A percentile compares a stretch with the other conserved stretches of the same genome.
phyloP scores from a whole-genome alignment of 2,113 vertebrate genomes.

The Cyphomyrus discorhynchus region DNA sequence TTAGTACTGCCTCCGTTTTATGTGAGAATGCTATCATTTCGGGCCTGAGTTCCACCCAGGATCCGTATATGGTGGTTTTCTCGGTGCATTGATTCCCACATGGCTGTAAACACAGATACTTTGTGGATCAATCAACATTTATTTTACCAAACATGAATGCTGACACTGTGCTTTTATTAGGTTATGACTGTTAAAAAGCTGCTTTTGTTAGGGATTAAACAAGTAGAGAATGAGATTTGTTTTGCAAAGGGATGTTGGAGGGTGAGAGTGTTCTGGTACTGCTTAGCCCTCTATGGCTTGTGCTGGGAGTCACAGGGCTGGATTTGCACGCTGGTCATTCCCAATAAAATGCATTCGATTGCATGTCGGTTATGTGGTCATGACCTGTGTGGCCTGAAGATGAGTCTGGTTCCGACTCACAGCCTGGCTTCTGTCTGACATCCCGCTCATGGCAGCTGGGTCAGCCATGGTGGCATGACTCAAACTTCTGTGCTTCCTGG shows the following conservation, averaged over 20 bases:
- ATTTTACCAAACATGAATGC: not conserved
- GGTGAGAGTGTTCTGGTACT: not conserved
- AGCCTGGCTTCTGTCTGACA: not conserved
- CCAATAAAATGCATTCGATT: slow-evolving; percentile 48
- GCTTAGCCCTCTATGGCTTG: not conserved
- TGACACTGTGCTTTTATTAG: not conserved
- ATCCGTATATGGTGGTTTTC: not conserved
- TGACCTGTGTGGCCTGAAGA: not conserved
- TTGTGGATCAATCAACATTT: not conserved
- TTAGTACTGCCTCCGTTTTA: not conserved
- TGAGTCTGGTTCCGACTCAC: not conserved
- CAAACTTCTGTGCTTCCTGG: not conserved
- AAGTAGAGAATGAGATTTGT: not conserved
- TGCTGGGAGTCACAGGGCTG: not conserved
- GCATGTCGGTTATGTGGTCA: not conserved
- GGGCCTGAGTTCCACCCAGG: not conserved
- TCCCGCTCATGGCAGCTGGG: not conserved
- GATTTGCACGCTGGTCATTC: slow-evolving; percentile 31
- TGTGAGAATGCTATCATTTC: not conserved
- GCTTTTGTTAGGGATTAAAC: slow-evolving; percentile 3
- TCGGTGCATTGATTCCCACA: not conserved
- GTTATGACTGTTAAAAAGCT: not conserved
- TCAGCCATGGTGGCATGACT: not conserved
- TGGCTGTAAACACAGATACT: not conserved
- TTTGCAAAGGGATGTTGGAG: not conserved